Conservation (phyloP, 2,113 vertebrate species). For the Coreoperca whiteheadi region DNA sequence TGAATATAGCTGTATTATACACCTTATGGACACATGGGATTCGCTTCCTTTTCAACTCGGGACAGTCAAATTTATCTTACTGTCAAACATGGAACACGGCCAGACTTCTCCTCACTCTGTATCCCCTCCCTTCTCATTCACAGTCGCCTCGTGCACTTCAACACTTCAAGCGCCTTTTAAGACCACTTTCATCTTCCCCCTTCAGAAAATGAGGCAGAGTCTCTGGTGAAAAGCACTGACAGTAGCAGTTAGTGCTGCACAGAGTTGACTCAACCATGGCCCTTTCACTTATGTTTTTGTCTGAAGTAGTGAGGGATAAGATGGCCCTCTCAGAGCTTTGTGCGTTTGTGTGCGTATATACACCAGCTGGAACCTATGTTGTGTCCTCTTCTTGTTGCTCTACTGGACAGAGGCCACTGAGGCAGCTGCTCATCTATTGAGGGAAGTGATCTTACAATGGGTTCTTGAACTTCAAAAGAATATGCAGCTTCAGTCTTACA, state of each 20-base stretch:
- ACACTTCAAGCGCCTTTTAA: slow-evolving; percentile 78
- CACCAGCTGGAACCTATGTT: slow-evolving; percentile 34
- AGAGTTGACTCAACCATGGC: slow-evolving; percentile 56
- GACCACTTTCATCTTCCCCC: slow-evolving; percentile 78
- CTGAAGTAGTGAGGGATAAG: slow-evolving; percentile 55
- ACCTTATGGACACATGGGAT: background rate
- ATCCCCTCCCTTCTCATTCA: slow-evolving; percentile 51
- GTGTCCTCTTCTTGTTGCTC: slow-evolving; percentile 26
- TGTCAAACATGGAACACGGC: slow-evolving; percentile 56
- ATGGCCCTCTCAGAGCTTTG: slow-evolving; percentile 43
- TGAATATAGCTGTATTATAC: background rate
- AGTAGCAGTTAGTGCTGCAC: slow-evolving; percentile 71
- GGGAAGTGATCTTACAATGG: slow-evolving; percentile 24
- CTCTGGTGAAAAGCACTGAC: slow-evolving; percentile 79
- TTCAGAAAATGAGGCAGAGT: slow-evolving; percentile 73
- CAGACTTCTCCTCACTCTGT: slow-evolving; percentile 37
- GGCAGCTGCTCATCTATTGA: slow-evolving; percentile 54
- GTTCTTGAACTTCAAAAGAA: slow-evolving; percentile 57
- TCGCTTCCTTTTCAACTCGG: slow-evolving; percentile 20
- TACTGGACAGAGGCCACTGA: slow-evolving; percentile 33
- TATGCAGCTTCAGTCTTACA: background rate
- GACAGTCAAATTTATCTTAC: slow-evolving; percentile 36
- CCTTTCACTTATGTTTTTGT: slow-evolving; percentile 58
- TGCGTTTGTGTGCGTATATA: slow-evolving; percentile 31
- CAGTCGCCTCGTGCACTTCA: slow-evolving; percentile 57